Evolutionary conservation across 2,888 invertebrate species (phyloP).

Genomic region (Drosophila nr. fundita): DNA sequence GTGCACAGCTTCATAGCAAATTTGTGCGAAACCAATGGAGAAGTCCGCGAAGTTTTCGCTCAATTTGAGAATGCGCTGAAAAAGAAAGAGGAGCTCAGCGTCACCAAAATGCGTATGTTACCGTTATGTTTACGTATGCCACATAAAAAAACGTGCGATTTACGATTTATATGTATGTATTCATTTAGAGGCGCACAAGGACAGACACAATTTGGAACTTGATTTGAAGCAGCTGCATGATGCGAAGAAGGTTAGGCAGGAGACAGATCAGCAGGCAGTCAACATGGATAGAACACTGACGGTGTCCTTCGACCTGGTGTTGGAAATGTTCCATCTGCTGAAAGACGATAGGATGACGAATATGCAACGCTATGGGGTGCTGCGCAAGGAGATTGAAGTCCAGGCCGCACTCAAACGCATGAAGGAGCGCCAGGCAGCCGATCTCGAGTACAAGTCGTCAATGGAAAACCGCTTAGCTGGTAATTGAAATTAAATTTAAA

Average conservation of each 20-base stretch:
- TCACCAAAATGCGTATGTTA: constrained; percentile 11
- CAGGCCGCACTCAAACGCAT: constrained; percentile 22
- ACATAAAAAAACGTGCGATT: not conserved
- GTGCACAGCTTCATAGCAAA: constrained; percentile 1
- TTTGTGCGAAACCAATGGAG: constrained; percentile 7
- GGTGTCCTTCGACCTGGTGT: not conserved
- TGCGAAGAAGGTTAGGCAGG: not conserved
- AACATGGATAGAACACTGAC: not conserved
- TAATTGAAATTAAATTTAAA: constrained; percentile 1
- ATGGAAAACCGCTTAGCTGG: constrained; percentile 37
- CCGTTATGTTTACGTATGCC: not conserved
- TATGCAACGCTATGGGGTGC: constrained; percentile 4
- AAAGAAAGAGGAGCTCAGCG: not conserved
- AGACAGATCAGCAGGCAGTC: not conserved
- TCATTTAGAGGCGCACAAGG: constrained; percentile 9
- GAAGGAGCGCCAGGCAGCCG: not conserved
- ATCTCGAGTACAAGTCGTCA: not conserved
- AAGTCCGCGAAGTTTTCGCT: not conserved
- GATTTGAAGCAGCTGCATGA: constrained; percentile 25
- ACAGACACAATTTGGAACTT: not conserved
- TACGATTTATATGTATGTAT: not conserved
- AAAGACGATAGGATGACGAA: constrained; percentile 13
- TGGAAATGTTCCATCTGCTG: not conserved
- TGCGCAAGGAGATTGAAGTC: constrained; percentile 33
- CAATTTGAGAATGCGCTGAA: constrained; percentile 14